Evolutionary conservation across 1,140 invertebrate genomes (phyloP).

Genomic region (Eurosta solidaginis): DNA sequence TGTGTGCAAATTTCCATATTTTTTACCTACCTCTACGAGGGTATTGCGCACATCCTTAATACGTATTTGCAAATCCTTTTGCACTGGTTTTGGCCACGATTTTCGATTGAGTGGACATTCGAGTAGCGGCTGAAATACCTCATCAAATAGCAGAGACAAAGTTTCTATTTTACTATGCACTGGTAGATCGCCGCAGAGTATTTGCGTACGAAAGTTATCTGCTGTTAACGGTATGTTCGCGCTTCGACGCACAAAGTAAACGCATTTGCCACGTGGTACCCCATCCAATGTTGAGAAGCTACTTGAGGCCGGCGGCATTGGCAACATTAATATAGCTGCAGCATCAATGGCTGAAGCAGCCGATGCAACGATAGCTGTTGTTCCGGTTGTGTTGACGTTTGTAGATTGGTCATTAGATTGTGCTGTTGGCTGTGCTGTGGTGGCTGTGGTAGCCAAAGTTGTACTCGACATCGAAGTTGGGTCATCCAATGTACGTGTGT

Average conservation of each 20-base stretch:
- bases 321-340: constrained; percentile 41
- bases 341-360: constrained; percentile 36
- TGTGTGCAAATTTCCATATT: neutral
- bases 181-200: constrained; percentile 78
- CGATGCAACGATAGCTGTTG: constrained; percentile 12
- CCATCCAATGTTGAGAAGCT: constrained; percentile 54
- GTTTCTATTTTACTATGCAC: constrained; percentile 65
- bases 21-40: constrained; percentile 66
- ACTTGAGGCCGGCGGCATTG: constrained; percentile 48
- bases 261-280: constrained; percentile 64
- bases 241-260: constrained; percentile 72
- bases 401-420: constrained; percentile 3
- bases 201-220: constrained; percentile 65
- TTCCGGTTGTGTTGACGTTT: neutral
- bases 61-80: constrained; percentile 72
- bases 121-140: constrained; percentile 74
- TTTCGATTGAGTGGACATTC: constrained; percentile 66
- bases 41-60: constrained; percentile 72
- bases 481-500: constrained; percentile 24
- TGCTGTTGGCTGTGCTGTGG: constrained; percentile 34
- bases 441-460: constrained; percentile 39
- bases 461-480: constrained; percentile 8
- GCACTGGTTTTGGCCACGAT: constrained; percentile 72
- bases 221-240: constrained; percentile 62
- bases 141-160: constrained; percentile 73